Evolutionary conservation across 2,797 vertebrate genomes (phyloP).

Genomic region (Dermochelys coriacea): DNA sequence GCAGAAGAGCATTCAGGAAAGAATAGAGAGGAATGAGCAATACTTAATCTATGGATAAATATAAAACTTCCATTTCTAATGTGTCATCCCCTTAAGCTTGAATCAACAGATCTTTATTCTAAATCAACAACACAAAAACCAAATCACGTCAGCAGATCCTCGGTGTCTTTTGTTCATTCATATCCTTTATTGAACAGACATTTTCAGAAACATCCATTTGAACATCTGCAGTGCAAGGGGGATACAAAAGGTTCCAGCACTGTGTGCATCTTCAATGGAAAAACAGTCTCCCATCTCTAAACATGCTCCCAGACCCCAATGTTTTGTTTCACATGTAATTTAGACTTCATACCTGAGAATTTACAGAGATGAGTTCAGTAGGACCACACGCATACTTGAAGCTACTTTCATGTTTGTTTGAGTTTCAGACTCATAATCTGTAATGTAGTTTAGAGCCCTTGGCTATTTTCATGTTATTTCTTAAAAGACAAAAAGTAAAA

Average conservation of each 20-base stretch:
- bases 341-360: not conserved
- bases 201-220: not conserved
- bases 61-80: not conserved
- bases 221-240: not conserved
- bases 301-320: not conserved
- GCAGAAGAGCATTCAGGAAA: not conserved
- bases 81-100: not conserved
- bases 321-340: not conserved
- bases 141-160: not conserved
- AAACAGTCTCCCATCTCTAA: not conserved
- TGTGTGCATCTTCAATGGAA: not conserved
- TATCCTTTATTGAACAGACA: not conserved
- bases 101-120: not conserved
- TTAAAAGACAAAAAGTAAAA: not conserved
- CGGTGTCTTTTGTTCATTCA: not conserved
- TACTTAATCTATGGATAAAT: not conserved
- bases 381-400: not conserved
- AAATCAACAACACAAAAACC: not conserved
- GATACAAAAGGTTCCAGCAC: not conserved
- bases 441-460: not conserved
- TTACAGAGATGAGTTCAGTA: not conserved
- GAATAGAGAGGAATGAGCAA: not conserved
- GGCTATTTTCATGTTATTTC: not conserved
- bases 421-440: not conserved
- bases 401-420: not conserved